Percentiles rank a stretch among this genome's conserved stretches.
phyloP scores from a whole-genome alignment of 2,113 vertebrate genomes.

The Etia nguti region DNA sequence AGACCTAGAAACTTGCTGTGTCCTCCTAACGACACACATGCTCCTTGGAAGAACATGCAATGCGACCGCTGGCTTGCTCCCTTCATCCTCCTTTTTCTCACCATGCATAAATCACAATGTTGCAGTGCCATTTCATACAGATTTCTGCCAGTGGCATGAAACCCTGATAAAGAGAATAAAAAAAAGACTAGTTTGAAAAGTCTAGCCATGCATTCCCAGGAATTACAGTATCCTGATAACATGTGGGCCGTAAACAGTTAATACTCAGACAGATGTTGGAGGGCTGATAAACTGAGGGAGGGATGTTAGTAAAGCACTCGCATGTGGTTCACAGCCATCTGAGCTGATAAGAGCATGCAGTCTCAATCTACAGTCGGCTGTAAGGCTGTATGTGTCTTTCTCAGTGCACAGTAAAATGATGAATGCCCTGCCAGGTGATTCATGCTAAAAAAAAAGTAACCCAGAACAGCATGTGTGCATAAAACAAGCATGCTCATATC shows the following conservation, averaged over 20 bases:
- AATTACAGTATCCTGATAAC: slow-evolving; percentile 23
- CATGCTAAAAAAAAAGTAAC: background rate
- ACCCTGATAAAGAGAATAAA: background rate
- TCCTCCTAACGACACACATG: slow-evolving; percentile 44
- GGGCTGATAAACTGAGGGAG: slow-evolving; percentile 49
- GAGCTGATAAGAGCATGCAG: slow-evolving; percentile 39
- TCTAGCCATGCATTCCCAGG: slow-evolving; percentile 31
- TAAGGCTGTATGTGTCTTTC: background rate
- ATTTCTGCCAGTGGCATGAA: background rate
- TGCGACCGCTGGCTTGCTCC: background rate
- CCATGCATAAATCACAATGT: slow-evolving; percentile 11
- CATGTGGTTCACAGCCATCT: slow-evolving; percentile 39
- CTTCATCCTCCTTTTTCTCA: slow-evolving; percentile 11
- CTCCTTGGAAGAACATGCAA: slow-evolving; percentile 36
- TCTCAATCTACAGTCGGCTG: background rate
- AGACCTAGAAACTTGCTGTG: slow-evolving; percentile 68
- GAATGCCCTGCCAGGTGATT: background rate
- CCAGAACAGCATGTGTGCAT: background rate
- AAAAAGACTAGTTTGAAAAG: slow-evolving; percentile 15
- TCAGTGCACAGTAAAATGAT: background rate
- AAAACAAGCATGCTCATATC: background rate
- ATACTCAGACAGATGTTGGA: slow-evolving; percentile 54
- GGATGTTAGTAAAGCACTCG: slow-evolving; percentile 18
- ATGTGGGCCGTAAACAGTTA: slow-evolving; percentile 38
- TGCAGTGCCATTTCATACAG: background rate